Base-by-base conservation (phyloP, 2,888 invertebrate genomes). In the Brenthis ino region DNA sequence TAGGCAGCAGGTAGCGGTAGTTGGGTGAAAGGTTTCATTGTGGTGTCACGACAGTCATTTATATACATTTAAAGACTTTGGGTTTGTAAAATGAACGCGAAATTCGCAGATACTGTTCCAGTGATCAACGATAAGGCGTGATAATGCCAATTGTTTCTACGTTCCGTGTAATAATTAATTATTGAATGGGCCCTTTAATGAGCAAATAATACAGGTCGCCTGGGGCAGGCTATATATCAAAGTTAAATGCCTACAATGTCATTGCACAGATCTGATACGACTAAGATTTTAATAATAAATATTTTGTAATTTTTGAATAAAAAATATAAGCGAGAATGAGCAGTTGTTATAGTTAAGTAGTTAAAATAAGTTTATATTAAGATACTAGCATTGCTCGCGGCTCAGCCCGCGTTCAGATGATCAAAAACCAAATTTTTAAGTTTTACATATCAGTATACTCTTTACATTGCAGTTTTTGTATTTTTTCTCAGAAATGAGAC, bases 11-110 rank as follows among this genome's bases (percentile, higher is more conserved):
- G 64, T 68, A 74, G 76, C 73, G 68, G 74, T 76, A 75, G 76
- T 74, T 75, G 77, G 79, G 79, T 78, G 79, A 79, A 78, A 79
- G 77, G 79, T 76, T 74, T 77, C 77, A 77, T 79, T 79, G 79
- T 77, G 72, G 77, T 79, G 77, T 77, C 77, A 77, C 73, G 75
- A 76, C 75, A 74, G 67, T 68, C 71, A 72, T 72, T 51, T 74
- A 76, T 77, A 75, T 74, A 72, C 68, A 68, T 67, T 68, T 71
- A 67, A 57, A 69, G 13, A 12, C 20, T 51, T 24, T 50, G 20
- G 20, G 43, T 47, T 47, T 33, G 57, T 68, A 48, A 69, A 74
- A 72, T 70, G 70, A 73, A 72, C 71, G 61, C 67, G 61, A 73
- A 74, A 72, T 73, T 72, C 71, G 43, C 58, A 43, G 67, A 69